Conservation (phyloP, 2,888 invertebrate species). For the Clivina fossor region DNA sequence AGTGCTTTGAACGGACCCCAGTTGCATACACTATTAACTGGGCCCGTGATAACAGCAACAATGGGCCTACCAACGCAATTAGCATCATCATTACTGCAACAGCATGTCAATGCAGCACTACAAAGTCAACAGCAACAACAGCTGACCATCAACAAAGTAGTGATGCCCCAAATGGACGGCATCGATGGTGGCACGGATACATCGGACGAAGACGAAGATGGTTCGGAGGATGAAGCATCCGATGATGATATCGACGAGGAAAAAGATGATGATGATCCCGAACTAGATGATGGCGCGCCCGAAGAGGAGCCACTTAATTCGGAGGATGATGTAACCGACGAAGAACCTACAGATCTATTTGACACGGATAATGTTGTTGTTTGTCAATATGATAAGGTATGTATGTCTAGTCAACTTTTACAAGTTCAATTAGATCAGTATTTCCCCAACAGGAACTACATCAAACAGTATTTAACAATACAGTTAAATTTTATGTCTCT, state of each 20-base stretch:
- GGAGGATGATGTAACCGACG: conserved; percentile 96
- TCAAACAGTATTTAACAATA: no score
- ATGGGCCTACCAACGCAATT: conserved; percentile 81
- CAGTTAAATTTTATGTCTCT: no score
- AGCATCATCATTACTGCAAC: conserved; percentile 82
- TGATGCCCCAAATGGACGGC: conserved; percentile 20
- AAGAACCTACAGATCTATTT: conserved; percentile 91
- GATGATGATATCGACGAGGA: conserved; percentile 68
- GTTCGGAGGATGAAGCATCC: conserved; percentile 63
- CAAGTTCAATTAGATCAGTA: no score
- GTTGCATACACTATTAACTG: conserved; percentile 73
- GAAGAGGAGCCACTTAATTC: conserved; percentile 91
- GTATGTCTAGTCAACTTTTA: no score
- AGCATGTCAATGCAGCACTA: conserved; percentile 79
- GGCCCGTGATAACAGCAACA: conserved; percentile 86
- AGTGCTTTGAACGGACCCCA: conserved; percentile 64
- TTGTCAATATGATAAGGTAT: conserved; percentile 98
- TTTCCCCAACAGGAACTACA: no score
- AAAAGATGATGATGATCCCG: conserved; percentile 61
- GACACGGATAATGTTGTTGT: conserved; percentile 99
- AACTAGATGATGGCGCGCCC: conserved; percentile 51
- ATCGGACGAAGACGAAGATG: conserved; percentile 78
- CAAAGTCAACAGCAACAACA: conserved; percentile 30
- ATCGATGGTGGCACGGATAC: conserved; percentile 62
- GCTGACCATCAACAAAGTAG: conserved; percentile 47